Base-by-base conservation (phyloP, 1,140 invertebrate genomes). In the Aphaenogaster rudis region DNA sequence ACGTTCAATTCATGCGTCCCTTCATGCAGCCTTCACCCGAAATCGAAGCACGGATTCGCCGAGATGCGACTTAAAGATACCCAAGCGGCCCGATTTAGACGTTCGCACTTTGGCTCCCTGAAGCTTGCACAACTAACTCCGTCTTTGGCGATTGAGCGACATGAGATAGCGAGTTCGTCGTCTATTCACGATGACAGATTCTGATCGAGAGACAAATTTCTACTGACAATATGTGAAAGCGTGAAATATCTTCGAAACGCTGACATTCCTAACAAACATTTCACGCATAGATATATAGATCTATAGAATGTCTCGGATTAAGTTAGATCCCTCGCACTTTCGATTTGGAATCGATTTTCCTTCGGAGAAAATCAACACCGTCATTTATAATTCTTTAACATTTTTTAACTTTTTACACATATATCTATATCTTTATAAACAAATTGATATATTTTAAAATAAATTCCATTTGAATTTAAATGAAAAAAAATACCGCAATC, bases 21-120 rank as follows among this genome's bases (percentile, higher is more conserved):
- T 87, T 85, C 89, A 90, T 90, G 89, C 89, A 90, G 86, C 89
- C 88, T 80, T 80, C 88, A 90, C 89, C 86, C 88, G 66, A 76
- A 78, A 52, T 82, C 74, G 78, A 90, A 90, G 88, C 89, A 59
- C 15, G 78, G 69, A 79, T 74, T 80, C 78, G 21, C 71, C 72
- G 78, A 72, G 28, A 39, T 42, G 50, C 11, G 77, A 90, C 61
- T 87, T 66, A 80, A 79, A 85, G 57, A 85, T 45, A 72, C 28
- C 67, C 67, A 82, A 82, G 80, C 52, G 61, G 21, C 61, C 77
- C 63, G 63, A 61, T 76, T 48, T 61, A 84, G 69, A 48, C 13
- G 64, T 69, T 81, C 64, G 21, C 66, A 45, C 50, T 71, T 76
- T 50, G 69, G 45, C 42, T 84, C 54, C 54, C 66, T 82, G 52